These are phyloP conservation scores for Apoda limacodes DNA, from an alignment of 2,888 invertebrate species.

Conservation along the genomic window DNA sequence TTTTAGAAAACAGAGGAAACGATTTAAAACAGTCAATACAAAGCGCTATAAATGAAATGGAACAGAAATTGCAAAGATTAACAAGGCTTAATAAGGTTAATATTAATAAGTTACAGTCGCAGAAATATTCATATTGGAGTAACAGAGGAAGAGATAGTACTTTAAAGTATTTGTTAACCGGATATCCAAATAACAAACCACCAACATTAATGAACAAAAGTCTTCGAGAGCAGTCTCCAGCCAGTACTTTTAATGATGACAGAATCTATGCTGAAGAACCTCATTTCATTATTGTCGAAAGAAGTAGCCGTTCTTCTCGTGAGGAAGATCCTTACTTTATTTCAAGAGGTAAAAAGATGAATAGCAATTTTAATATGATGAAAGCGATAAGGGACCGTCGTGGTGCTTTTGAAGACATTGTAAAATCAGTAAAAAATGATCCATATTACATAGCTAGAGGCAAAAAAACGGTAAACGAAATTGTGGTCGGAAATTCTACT, in stretches of 20 bases:
- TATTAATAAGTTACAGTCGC: conserved; percentile 15
- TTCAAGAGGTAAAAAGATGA: conserved; percentile 48
- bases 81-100: conserved; percentile 26
- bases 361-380: conserved; percentile 29
- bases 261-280: conserved; percentile 67
- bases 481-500: conserved; percentile 25
- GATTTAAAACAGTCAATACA: conserved; percentile 35
- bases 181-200: conserved; percentile 19
- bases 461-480: conserved; percentile 40
- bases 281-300: conserved; percentile 59
- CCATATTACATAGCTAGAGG: conserved; percentile 67
- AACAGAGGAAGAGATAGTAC: conserved; percentile 37
- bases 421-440: conserved; percentile 57
- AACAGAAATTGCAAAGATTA: conserved; percentile 35
- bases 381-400: conserved; percentile 44
- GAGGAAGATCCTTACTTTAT: conserved; percentile 56
- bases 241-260: conserved; percentile 42
- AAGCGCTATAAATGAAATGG: conserved; percentile 32
- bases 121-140: conserved; percentile 33
- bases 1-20: conserved; percentile 61
- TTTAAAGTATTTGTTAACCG: conserved; percentile 32
- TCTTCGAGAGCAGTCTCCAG: not conserved
- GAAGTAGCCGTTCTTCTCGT: conserved; percentile 48
- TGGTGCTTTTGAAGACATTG: conserved; percentile 52
- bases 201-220: not conserved